Conservation (phyloP, 2,888 invertebrate species). For the Trachelus tabidus region DNA sequence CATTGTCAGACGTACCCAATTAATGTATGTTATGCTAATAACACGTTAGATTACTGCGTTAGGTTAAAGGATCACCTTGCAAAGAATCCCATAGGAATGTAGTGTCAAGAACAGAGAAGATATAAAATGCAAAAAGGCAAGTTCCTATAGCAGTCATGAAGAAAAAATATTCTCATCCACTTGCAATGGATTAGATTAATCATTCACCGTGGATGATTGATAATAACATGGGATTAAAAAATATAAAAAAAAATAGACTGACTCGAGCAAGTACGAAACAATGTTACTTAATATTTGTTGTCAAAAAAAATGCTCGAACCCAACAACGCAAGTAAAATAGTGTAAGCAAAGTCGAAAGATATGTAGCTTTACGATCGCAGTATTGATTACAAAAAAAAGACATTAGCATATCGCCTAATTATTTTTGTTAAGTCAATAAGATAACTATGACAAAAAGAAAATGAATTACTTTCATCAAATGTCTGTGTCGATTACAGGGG, state of each 20-base stretch:
- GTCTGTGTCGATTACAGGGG: background rate
- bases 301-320: background rate
- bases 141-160: background rate
- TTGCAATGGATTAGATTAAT: background rate
- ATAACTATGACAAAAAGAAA: background rate
- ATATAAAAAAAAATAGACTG: background rate
- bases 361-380: background rate
- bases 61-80: background rate
- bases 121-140: background rate
- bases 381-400: background rate
- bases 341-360: background rate
- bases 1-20: background rate
- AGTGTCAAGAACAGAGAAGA: background rate
- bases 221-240: background rate
- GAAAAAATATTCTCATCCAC: background rate
- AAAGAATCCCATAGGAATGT: background rate
- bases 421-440: background rate
- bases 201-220: background rate
- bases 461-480: background rate
- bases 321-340: background rate
- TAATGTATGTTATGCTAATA: background rate
- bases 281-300: background rate
- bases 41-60: background rate
- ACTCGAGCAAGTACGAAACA: background rate
- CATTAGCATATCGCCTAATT: background rate